Evolutionary conservation across 2,113 vertebrate species (phyloP).

Genomic region (Mystacornis crossleyi): DNA sequence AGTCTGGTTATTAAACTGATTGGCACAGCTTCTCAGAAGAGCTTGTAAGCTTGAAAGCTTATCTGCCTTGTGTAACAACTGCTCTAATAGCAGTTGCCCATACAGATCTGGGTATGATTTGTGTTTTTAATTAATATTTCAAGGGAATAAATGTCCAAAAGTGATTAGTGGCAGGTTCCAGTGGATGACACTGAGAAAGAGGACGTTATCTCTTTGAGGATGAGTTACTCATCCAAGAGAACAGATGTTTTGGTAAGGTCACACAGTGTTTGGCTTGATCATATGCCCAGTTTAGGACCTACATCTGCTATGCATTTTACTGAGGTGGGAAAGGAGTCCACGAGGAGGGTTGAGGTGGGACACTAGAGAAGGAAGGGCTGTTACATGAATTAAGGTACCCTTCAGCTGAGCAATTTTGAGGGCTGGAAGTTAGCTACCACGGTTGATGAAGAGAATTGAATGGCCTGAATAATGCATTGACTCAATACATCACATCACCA

Average conservation of each 20-base stretch:
- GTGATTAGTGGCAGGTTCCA: not conserved
- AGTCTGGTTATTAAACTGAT: not conserved
- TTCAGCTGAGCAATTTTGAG: not conserved
- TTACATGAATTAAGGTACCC: fast-evolving
- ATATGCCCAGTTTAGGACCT: not conserved
- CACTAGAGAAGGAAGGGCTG: not conserved
- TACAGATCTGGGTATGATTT: not conserved
- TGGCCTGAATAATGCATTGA: not conserved
- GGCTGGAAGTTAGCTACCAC: not conserved
- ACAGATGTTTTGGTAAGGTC: slow-evolving; percentile 47
- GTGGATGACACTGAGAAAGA: not conserved
- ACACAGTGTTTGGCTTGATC: not conserved
- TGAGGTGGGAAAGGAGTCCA: not conserved
- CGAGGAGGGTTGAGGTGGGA: not conserved
- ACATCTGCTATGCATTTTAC: not conserved
- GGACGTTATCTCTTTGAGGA: slow-evolving; percentile 19
- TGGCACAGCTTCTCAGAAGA: not conserved
- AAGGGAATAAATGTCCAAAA: not conserved
- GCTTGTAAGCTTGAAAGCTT: not conserved
- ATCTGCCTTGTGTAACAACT: not conserved
- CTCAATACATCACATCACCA: not conserved
- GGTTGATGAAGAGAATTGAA: not conserved
- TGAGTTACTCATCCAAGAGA: slow-evolving; percentile 7
- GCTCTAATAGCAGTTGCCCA: not conserved
- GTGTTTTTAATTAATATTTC: slow-evolving; percentile 26